Base-by-base conservation (phyloP, 1,140 invertebrate genomes). In the Colletes latitarsis region DNA sequence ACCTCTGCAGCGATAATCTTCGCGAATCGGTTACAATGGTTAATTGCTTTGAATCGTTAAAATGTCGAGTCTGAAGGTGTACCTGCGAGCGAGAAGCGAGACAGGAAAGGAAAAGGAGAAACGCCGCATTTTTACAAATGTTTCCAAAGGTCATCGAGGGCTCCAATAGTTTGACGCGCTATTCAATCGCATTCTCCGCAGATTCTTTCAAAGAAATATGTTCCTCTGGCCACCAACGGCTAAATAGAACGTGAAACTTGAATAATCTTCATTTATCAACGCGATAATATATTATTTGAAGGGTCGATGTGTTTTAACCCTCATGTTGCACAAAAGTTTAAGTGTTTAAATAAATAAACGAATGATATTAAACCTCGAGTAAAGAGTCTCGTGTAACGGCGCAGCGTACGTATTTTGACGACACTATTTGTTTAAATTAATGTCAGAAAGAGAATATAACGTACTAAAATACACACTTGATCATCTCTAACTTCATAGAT, bases 1-100 rank as follows among this genome's bases (percentile, higher is more conserved):
- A 80, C 41, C 10, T 74, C 77, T 2, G 30, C 30, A 10, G 60
- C 53, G 6, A 57, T 58, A 17, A 75, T 67, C 77, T 80, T 73
- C 19, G 17, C 3, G 4, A 53, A 58, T 30, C 39, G 17, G 3
- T 15, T 21, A 71, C 49, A 62, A 41, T 3, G 19, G 0, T 12
- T 55, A 6, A 12, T 12, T 9, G 8, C 30, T 8, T 39, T 2
- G 9, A 53, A 57, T 30, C 41, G 19, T 9, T 55, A 3, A 52
- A 52, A 52, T 4, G 6, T 15, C 6, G 15, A 12, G 10, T 39
- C 4, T 46, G 21, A 70, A 70, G 49, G 39, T 15, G 4, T 77
- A 77, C 75, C 57, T 77, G 55, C 4, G 41, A n/a, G 1, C 70
- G 21, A 1, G 57, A 71, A 8, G 21, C 5, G 0, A 3, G 1